Evolutionary conservation across 2,888 invertebrate genomes (phyloP), one percentile per base, ranked within the genome.

Genomic region (Fragum whitleyi): DNA sequence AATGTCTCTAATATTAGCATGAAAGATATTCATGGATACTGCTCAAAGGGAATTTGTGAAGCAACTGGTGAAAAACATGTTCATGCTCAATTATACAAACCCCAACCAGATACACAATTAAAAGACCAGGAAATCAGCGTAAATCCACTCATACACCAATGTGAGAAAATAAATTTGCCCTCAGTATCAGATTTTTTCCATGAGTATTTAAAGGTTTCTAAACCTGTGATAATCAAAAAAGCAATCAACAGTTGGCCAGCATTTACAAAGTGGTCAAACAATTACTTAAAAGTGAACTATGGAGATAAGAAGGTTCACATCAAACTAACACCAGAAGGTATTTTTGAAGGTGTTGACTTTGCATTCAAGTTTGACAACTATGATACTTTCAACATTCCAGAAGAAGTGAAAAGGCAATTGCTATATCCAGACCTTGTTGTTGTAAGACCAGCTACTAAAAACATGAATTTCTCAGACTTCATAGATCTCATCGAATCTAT

Each of bases 341-440:
- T 92, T 68, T 92, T 87, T 84, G 93, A 93, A 87, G 93, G 93
- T 7, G 91, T 93, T 19, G 93, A 93, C 83, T 77, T 81, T 26
- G 89, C 88, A 51, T 51, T 80, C 7, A 28, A 89, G 5, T 93
- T 93, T 93, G 90, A 93, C 68, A 86, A 86, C 70, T 89, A 81
- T 78, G 73, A 83, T 19, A 79, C 79, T 6, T 91, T 92, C 74
- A 72, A 85, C 57, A 92, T 93, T 70, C 93, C 93, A 28, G 28
- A 71, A 21, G 53, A 77, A 28, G 92, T 93, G 2, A 61, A 73
- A 23, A 32, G 83, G n/a, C 86, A 92, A 67, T 82, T 93, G 11
- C 74, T 75, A 6, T 91, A 83, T 82, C 91, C 92, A 28, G 93
- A 93, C 74, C 81, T 93, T 39, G 93, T 93, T 16, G 91, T 93